Evolutionary conservation across 2,797 vertebrate genomes (phyloP).

Genomic region (Malacoraja senta): DNA sequence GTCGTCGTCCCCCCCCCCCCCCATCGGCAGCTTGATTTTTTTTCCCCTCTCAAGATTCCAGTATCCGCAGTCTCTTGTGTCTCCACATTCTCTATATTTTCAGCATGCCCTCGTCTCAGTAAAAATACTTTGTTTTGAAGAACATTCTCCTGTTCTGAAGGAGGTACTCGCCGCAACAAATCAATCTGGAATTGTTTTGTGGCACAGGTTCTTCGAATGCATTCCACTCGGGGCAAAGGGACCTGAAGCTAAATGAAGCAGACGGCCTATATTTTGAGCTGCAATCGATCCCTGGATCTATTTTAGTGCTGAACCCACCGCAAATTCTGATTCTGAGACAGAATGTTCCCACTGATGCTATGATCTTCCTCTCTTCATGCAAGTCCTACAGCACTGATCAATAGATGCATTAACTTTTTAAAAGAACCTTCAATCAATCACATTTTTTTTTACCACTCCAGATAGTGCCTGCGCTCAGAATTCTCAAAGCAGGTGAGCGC

Average conservation of each 20-base stretch:
- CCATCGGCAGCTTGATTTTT: not conserved
- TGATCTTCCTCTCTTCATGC: not conserved
- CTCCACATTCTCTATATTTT: not conserved
- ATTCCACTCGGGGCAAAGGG: not conserved
- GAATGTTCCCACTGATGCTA: not conserved
- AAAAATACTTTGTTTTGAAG: not conserved
- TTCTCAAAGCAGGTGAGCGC: not conserved
- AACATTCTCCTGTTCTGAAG: not conserved
- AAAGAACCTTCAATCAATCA: not conserved
- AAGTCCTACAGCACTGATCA: not conserved
- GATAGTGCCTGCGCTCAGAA: not conserved
- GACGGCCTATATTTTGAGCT: not conserved
- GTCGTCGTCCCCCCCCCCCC: too few relatives aligned
- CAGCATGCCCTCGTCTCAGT: not conserved
- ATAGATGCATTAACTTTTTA: constrained; percentile 13
- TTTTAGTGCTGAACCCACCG: not conserved
- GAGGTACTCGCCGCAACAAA: not conserved
- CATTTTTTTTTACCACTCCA: not conserved
- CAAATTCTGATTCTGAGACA: not conserved
- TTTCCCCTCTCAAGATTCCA: not conserved
- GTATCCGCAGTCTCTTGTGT: not conserved
- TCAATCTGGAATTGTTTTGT: not conserved
- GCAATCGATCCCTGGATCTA: not conserved
- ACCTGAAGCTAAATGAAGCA: not conserved
- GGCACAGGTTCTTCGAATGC: not conserved